A percentile compares a stretch with the other conserved stretches of the same genome.
Conservation (phyloP, 2,797 vertebrate species). For the Acipenser transmontanus region DNA sequence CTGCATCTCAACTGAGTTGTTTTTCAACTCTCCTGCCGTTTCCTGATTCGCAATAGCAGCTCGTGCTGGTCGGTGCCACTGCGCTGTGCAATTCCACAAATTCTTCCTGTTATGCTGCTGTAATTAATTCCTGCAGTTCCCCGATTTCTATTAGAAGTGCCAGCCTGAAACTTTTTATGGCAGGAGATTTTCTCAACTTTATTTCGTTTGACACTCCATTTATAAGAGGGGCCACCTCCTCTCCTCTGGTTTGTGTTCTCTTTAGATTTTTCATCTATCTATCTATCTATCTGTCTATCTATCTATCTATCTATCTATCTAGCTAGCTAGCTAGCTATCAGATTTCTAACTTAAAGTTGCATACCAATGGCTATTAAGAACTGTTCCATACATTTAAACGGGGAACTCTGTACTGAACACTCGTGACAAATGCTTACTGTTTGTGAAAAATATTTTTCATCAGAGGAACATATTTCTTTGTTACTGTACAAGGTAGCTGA, state of each 20-base stretch:
- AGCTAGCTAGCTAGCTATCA: too few relatives aligned
- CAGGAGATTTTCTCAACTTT: slow-evolving; percentile 63
- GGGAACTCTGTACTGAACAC: too few relatives aligned
- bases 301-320: too few relatives aligned
- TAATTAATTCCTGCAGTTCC: slow-evolving; percentile 72
- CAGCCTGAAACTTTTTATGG: slow-evolving; percentile 57
- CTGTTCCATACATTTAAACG: too few relatives aligned
- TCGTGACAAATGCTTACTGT: too few relatives aligned
- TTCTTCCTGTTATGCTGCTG: slow-evolving; percentile 64
- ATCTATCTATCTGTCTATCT: too few relatives aligned
- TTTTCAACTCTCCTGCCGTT: slow-evolving; percentile 61
- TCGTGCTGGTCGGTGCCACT: slow-evolving; percentile 69
- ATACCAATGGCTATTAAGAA: too few relatives aligned
- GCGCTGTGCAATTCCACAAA: slow-evolving; percentile 64
- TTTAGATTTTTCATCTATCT: slow-evolving; percentile 39
- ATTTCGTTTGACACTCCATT: slow-evolving; percentile 67
- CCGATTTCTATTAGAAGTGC: slow-evolving; percentile 66
- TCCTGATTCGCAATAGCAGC: slow-evolving; percentile 44
- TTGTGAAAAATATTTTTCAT: too few relatives aligned
- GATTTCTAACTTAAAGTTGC: too few relatives aligned
- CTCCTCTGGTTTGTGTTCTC: slow-evolving; percentile 50
- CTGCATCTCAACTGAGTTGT: slow-evolving; percentile 56
- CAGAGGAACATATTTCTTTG: background rate
- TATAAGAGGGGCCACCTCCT: slow-evolving; percentile 61
- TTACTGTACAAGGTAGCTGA: slow-evolving; percentile 18